Evolutionary conservation across 1,140 invertebrate species (phyloP), one percentile per base, ranked within the genome.

Genomic region (Metaphire vulgaris): DNA sequence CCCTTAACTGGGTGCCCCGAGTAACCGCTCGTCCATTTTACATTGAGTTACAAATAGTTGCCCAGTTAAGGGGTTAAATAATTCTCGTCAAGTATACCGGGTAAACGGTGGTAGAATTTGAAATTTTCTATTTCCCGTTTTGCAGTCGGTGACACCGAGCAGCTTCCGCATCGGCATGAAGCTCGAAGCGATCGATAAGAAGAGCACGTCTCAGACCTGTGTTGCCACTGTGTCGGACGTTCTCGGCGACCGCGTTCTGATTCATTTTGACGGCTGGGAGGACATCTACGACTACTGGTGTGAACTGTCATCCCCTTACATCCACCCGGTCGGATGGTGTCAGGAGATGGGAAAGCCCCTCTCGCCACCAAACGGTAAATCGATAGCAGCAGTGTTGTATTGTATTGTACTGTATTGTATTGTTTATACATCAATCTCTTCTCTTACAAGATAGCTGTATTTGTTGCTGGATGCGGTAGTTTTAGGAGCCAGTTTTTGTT

Each of bases 261-360:
- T 86, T 1, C 84, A 85, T 78, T 86, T 86, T 81, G 85, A 86
- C 79, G 83, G 85, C 30, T 86, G 85, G 85, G 84, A 86, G 65
- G 83, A 85, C 74, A 81, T 77, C 16, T 86, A 85, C 77, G 85
- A 86, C 75, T 85, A 85, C 77, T 86, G 85, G 85, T 85, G 83
- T 79, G 83, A 86, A 82, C 90, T 92, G 0, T 91, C 90, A 41
- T 96, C 94, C 0, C 94, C 94, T 0, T 94, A 94, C 82, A 95
- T 98, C 74, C 94, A 96, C 89, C 94, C 94, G 2, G 91, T 96
- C 16, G 93, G 94, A 71, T 97, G 94, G 93, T 96, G 94, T 83
- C 89, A 92, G 80, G 90, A 93, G 69, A 91, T 93, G 82, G 91
- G 90, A 2, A 89, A 91, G 76, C 87, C 89, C 72, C 87, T 98